Base-by-base conservation (phyloP, 2,797 vertebrate species). In the Euphonia xanthogaster region DNA sequence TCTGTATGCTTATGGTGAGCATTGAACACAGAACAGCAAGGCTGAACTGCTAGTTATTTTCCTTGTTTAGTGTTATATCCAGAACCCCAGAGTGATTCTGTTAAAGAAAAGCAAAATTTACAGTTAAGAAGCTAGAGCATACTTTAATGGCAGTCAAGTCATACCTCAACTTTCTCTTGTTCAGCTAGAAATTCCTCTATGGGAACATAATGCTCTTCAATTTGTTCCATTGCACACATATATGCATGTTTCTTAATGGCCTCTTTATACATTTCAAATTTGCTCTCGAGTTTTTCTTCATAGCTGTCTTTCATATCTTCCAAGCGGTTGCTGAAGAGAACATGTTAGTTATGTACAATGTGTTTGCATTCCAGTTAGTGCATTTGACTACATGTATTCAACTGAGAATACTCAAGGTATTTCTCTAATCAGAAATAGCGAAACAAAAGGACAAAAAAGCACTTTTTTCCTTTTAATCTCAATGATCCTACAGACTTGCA, bases 251-350 rank as follows among this genome's bases (percentile, higher is more conserved):
- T 98, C 95, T 99, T 99, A 86, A 99, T 98, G 3, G 98, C 99
- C 7, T 99, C 98, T 94, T 98, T 99, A 95, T 99, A 99, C 98
- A 99, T 98, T 82, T 99, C 98, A 96, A 99, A 99, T 1, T 98
- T 99, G 95, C 98, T 98, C 95, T 99, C 99, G 67, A 99, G 94
- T 92, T 98, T 99, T 67, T 99, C 99, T 76, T 99, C 98, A 25
- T 98, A 98, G 72, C 97, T 98, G 94, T 99, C 99, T 96, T 98
- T 99, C 87, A 99, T 90, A 84, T 99, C 98, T 50, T 98, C 98
- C 37, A 99, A 96, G 95, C 98, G 98, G 53, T 97, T 98, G 95
- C 99, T 99, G 68, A 84, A 71, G 30, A 86, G 40, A 88, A 88
- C 16, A 25, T 1, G 4, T 45, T 39, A 42, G 33, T n/a, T 58